Percentiles rank a stretch among this genome's conserved stretches.
phyloP scores from a whole-genome alignment of 1,140 invertebrate genomes.

The Idris sp. region DNA sequence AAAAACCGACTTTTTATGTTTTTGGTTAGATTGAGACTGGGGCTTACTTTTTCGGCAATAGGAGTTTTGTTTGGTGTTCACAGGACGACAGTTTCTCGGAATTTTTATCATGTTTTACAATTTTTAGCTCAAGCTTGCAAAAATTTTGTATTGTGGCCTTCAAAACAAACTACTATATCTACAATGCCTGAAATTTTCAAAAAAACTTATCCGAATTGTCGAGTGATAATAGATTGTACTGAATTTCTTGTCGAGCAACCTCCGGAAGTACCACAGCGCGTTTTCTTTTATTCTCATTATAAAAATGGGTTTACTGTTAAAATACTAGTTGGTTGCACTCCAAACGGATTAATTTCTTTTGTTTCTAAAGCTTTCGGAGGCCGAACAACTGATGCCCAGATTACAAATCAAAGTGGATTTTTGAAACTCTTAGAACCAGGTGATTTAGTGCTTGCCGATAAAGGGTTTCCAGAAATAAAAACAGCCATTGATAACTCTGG shows the following conservation, averaged over 20 bases:
- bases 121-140: conserved; percentile 1
- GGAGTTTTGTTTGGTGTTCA: conserved; percentile 61
- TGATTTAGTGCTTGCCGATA: conserved; percentile 52
- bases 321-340: conserved; percentile 48
- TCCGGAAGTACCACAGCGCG: neutral
- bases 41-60: conserved; percentile 65
- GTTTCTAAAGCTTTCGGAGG: conserved; percentile 70
- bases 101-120: conserved; percentile 11
- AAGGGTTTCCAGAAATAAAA: conserved; percentile 30
- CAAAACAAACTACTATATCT: neutral
- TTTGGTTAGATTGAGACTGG: neutral
- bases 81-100: conserved; percentile 23
- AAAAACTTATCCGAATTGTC: conserved; percentile 1
- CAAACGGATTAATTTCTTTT: conserved; percentile 70
- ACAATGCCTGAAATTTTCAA: conserved; percentile 36
- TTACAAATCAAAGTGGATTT: conserved; percentile 53
- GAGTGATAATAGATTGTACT: conserved; percentile 35
- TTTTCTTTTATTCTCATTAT: conserved; percentile 23
- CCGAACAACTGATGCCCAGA: conserved; percentile 24
- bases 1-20: neutral
- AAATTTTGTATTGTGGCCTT: conserved; percentile 33
- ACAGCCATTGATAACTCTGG: conserved; percentile 10
- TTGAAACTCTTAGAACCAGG: conserved; percentile 68
- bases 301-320: conserved; percentile 61
- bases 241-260: conserved; percentile 30